Conservation (phyloP, 2,113 vertebrate species). For the Malurus elegans region DNA sequence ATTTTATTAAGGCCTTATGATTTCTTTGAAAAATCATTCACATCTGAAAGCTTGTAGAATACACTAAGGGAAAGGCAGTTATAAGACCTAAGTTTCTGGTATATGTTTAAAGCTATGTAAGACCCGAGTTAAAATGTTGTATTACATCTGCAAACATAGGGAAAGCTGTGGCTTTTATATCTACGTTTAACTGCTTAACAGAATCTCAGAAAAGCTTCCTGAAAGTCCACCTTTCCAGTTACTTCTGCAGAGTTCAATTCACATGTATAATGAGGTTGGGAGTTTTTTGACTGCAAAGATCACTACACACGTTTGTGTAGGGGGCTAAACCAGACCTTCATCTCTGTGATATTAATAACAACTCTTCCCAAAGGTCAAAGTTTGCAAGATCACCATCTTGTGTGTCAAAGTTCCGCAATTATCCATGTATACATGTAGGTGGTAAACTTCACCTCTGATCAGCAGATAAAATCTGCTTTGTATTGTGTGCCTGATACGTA, state of each 20-base stretch:
- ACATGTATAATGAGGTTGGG: background rate
- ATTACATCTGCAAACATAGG: background rate
- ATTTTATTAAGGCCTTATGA: background rate
- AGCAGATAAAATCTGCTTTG: background rate
- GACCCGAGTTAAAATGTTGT: background rate
- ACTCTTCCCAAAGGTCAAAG: background rate
- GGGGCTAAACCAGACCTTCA: background rate
- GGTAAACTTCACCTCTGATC: background rate
- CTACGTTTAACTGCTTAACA: background rate
- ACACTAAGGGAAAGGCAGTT: background rate
- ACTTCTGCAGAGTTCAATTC: background rate
- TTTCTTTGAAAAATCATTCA: background rate
- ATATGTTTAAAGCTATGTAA: background rate
- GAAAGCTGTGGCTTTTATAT: background rate
- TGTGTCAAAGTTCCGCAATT: background rate
- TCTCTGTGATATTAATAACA: accelerated
- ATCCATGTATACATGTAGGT: accelerated
- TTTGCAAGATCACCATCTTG: background rate
- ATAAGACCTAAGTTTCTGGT: background rate
- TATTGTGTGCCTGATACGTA: background rate
- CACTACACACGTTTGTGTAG: background rate
- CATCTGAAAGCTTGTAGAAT: background rate
- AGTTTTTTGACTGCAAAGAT: background rate
- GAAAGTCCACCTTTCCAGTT: background rate
- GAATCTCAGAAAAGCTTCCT: background rate